Evolutionary conservation across 1,140 invertebrate species (phyloP).

Genomic region (Tetramorium parvispinum): DNA sequence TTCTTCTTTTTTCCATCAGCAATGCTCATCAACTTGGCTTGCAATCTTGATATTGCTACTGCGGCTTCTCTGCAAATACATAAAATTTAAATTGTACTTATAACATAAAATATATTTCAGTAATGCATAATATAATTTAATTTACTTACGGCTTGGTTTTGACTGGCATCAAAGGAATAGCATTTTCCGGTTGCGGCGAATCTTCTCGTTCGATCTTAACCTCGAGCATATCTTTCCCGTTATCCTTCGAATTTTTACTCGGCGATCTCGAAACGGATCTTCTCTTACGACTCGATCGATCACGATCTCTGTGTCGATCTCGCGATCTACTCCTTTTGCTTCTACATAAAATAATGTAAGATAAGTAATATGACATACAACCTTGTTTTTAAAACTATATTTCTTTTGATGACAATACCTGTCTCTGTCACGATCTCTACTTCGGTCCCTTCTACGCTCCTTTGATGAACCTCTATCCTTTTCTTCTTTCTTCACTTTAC

Average conservation of each 20-base stretch:
- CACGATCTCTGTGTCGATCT: constrained; percentile 84
- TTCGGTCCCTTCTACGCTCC: constrained; percentile 82
- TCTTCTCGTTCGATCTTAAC: constrained; percentile 82
- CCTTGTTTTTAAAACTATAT: neutral
- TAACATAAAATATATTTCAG: neutral
- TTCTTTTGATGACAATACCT: constrained; percentile 75
- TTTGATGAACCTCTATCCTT: constrained; percentile 82
- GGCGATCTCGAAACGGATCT: constrained; percentile 83
- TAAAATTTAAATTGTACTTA: constrained; percentile 35
- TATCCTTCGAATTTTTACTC: constrained; percentile 81
- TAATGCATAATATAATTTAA: neutral
- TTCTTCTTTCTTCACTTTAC: constrained; percentile 84
- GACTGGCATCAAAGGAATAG: constrained; percentile 82
- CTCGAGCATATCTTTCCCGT: constrained; percentile 80
- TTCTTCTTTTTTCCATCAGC: constrained; percentile 86
- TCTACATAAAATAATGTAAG: constrained; percentile 59
- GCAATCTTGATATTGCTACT: constrained; percentile 87
- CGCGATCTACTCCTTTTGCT: constrained; percentile 86
- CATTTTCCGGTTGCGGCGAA: constrained; percentile 82
- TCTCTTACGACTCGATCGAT: constrained; percentile 83
- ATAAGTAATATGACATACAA: neutral
- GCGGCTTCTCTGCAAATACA: constrained; percentile 81
- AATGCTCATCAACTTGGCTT: constrained; percentile 88
- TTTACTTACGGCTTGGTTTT: constrained; percentile 84
- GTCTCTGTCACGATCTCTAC: constrained; percentile 85